These are phyloP conservation scores for Otocyon megalotis DNA, from an alignment of 2,113 vertebrate species.

Conservation along the genomic window DNA sequence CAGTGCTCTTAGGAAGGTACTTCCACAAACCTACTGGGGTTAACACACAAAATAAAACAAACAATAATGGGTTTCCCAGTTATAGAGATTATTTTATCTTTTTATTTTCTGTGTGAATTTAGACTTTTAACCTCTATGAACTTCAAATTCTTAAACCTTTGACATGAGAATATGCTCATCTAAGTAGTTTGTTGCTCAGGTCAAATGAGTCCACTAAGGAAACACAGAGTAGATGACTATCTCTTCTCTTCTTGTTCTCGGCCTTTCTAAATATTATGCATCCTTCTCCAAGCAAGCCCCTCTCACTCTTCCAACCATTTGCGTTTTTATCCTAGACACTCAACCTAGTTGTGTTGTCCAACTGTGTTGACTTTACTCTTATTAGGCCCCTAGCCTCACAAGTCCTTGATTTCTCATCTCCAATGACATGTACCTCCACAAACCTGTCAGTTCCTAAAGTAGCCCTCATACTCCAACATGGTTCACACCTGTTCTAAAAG, in stretches of 20 bases:
- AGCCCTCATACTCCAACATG: neutral
- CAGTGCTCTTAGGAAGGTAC: neutral
- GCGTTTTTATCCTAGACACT: neutral
- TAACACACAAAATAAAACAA: neutral
- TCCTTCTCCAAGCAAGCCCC: neutral
- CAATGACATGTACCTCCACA: neutral
- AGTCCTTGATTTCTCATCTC: neutral
- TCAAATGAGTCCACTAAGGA: neutral
- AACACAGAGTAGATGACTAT: neutral
- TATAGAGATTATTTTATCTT: neutral
- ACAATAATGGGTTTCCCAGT: neutral
- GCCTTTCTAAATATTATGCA: neutral
- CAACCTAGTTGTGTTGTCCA: neutral
- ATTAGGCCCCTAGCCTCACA: neutral
- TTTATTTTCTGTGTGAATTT: neutral
- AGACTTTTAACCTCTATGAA: neutral
- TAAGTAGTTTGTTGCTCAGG: neutral
- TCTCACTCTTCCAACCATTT: neutral
- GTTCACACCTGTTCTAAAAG: neutral
- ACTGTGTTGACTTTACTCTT: neutral
- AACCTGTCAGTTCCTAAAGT: neutral
- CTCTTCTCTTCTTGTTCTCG: neutral
- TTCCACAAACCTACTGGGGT: neutral
- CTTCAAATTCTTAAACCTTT: neutral
- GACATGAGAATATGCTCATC: neutral